Conservation (phyloP, 2,888 invertebrate genomes). For the Melanchra persicariae region DNA sequence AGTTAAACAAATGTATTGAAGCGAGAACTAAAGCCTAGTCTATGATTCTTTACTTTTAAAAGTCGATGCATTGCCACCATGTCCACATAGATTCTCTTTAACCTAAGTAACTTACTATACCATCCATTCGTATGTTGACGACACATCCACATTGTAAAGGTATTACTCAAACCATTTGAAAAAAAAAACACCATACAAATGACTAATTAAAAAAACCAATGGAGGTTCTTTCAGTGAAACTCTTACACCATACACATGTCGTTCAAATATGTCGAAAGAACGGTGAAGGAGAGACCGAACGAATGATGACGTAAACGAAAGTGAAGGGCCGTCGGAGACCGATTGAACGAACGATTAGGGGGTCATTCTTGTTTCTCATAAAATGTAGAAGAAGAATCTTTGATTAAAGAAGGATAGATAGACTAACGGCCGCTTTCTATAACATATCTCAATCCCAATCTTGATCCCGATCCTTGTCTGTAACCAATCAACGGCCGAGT, state of each 20-base stretch:
- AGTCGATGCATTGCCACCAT: too few species aligned
- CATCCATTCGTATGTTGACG: too few species aligned
- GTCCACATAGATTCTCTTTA: too few species aligned
- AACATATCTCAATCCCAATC: too few species aligned
- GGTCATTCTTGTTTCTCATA: background rate
- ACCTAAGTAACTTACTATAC: too few species aligned
- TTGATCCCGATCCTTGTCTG: too few species aligned
- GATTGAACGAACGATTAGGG: conserved; percentile 3
- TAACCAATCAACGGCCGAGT: too few species aligned
- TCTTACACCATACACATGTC: conserved; percentile 46
- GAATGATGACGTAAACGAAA: conserved; percentile 57
- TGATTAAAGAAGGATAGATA: background rate
- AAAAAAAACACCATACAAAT: conserved; percentile 13
- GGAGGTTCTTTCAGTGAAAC: conserved; percentile 41
- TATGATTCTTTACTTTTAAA: too few species aligned
- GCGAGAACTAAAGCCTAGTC: too few species aligned
- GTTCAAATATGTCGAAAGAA: conserved; percentile 50
- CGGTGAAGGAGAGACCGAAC: conserved; percentile 49
- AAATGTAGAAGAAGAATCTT: background rate
- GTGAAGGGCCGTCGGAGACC: conserved; percentile 57
- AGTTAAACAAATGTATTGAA: too few species aligned
- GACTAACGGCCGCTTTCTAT: too few species aligned
- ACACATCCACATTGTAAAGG: background rate
- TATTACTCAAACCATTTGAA: conserved; percentile 15
- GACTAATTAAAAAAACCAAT: conserved; percentile 20